Evolutionary conservation across 2,888 invertebrate genomes (phyloP), one percentile per base, ranked within the genome.

Genomic region (Sphaeridia pumilis): DNA sequence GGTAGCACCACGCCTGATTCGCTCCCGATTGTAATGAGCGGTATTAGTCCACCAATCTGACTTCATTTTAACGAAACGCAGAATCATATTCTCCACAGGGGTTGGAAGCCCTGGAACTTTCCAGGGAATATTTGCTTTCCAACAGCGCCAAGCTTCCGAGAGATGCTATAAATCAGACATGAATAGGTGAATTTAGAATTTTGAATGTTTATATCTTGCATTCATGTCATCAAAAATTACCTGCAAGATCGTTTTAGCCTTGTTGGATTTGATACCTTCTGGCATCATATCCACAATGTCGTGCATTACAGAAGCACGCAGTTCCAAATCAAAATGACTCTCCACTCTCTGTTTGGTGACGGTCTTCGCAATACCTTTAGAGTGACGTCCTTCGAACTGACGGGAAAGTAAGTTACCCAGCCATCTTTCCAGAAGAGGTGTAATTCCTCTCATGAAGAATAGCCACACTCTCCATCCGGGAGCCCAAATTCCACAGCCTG

Each of bases 271-370:
- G 70, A 99, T 98, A 60, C 98, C 98, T 72, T 98, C 98, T 0
- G 98, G 98, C 98, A 99, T 99, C 98, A 99, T 99, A 69, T 99
- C 98, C n/a, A 99, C 85, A 62, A 99, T 99, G 69, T 99, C 98
- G 67, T 81, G 81, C 81, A 81, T 81, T 20, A 79, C 97, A 0
- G 95, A 95, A 17, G 95, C 95, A 64, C 98, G 81, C 68, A 99
- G 74, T 72, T 99, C 98, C 64, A 99, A 76, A 78, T 99, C 98
- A 73, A 97, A 99, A 76, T 99, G 98, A 42, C 94, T 94, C 70
- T 99, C 98, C 0, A 99, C 98, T 66, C 98, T 80, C 73, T 99
- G 98, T 70, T 99, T 99, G 1, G 98, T 99, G 4, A 99, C 98
- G 0, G 98, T 99, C 73, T 99, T 99, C 1, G 98, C 98, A 2